Conservation (phyloP, 1,140 invertebrate species). For the Temnothorax nylanderi region DNA sequence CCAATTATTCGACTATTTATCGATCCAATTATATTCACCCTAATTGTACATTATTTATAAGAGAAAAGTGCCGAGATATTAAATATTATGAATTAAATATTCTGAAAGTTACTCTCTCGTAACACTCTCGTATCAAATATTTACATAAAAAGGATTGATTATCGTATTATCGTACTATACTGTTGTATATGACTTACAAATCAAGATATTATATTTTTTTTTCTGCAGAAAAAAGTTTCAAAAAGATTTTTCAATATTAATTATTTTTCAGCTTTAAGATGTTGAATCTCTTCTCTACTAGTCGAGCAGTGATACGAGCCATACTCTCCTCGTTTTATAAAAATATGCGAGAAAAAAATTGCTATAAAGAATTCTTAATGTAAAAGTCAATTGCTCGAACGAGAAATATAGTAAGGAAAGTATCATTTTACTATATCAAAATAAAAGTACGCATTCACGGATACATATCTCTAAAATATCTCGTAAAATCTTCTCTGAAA, state of each 20-base stretch:
- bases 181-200: neutral
- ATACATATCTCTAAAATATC: no score
- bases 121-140: neutral
- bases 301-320: neutral
- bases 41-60: slow-evolving; percentile 31
- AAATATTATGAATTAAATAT: neutral
- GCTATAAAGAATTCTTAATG: neutral
- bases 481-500: neutral
- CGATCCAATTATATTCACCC: slow-evolving; percentile 14
- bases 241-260: neutral
- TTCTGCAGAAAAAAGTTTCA: neutral
- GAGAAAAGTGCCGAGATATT: neutral
- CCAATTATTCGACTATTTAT: slow-evolving; percentile 35
- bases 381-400: neutral
- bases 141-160: neutral
- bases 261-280: neutral
- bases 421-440: neutral
- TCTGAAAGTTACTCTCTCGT: neutral
- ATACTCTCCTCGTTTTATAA: neutral
- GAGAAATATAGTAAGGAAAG: neutral
- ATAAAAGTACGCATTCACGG: neutral
- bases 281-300: neutral
- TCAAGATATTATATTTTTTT: neutral
- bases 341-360: neutral
- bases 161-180: neutral